A percentile compares a stretch with the other conserved stretches of the same genome.
Conservation (phyloP, 2,113 vertebrate species). For the Charina bottae region DNA sequence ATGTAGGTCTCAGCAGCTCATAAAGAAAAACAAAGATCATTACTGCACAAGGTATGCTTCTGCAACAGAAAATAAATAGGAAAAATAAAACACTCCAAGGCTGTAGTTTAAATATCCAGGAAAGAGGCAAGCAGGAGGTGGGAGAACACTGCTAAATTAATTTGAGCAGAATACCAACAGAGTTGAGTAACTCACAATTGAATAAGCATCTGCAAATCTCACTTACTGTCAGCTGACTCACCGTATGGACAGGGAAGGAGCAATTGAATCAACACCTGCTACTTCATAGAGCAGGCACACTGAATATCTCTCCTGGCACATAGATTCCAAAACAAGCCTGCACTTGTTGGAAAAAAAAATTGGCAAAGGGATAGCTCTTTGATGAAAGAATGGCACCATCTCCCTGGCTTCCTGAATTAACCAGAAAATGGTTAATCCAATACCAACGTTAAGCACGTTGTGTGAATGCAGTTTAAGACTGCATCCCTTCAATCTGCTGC, state of each 20-base stretch:
- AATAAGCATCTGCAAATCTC: conserved; percentile 32
- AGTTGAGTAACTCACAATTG: conserved; percentile 13
- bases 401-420: background rate
- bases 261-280: conserved; percentile 31
- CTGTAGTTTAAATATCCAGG: background rate
- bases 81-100: background rate
- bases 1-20: background rate
- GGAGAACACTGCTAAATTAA: conserved; percentile 21
- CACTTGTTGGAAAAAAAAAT: background rate
- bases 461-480: background rate
- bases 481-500: background rate
- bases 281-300: background rate
- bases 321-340: background rate
- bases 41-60: background rate
- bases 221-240: conserved; percentile 6
- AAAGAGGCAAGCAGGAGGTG: background rate
- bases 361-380: conserved; percentile 19
- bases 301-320: conserved; percentile 1
- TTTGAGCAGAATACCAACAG: conserved; percentile 26
- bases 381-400: conserved; percentile 14
- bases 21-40: background rate
- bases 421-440: background rate
- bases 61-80: background rate
- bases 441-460: background rate
- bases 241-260: conserved; percentile 14